These are phyloP conservation scores for Calliopsis andreniformis DNA, from an alignment of 1,140 invertebrate species.

Conservation along the genomic window DNA sequence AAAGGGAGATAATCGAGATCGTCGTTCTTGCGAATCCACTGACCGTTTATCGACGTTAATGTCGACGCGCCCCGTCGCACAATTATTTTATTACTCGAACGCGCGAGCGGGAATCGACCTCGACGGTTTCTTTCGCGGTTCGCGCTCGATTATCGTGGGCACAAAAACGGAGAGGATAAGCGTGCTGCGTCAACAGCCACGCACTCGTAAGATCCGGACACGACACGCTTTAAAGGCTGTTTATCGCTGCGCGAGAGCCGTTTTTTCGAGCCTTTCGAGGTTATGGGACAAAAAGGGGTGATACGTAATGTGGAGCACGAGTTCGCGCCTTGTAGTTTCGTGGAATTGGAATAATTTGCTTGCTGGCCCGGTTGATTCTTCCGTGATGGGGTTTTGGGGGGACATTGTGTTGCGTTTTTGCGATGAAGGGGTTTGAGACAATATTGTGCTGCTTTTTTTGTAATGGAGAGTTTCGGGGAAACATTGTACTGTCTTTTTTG, in stretches of 20 bases:
- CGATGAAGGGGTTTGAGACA: too few species aligned
- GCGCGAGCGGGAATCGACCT: neutral
- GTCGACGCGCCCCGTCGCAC: neutral
- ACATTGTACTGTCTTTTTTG: too few species aligned
- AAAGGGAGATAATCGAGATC: too few species aligned
- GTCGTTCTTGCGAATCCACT: neutral
- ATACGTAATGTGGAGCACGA: neutral
- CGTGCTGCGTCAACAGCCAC: neutral
- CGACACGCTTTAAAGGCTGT: slow-evolving; percentile 37
- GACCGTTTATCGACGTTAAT: neutral
- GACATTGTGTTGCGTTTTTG: slow-evolving; percentile 11
- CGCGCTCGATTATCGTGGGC: neutral
- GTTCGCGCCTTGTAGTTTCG: neutral
- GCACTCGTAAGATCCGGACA: slow-evolving; percentile 2
- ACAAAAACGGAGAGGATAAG: slow-evolving; percentile 28
- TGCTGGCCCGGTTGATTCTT: neutral
- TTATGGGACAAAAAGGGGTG: slow-evolving; percentile 9
- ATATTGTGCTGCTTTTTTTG: too few species aligned
- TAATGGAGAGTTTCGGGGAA: too few species aligned
- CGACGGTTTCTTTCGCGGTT: neutral
- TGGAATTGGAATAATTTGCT: slow-evolving; percentile 7
- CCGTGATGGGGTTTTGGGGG: neutral
- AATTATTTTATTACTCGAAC: slow-evolving; percentile 10
- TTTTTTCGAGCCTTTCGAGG: too few species aligned
- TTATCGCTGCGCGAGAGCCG: slow-evolving; percentile 10